Base-by-base conservation (phyloP, 2,113 vertebrate species). In the Tachysurus vachellii region DNA sequence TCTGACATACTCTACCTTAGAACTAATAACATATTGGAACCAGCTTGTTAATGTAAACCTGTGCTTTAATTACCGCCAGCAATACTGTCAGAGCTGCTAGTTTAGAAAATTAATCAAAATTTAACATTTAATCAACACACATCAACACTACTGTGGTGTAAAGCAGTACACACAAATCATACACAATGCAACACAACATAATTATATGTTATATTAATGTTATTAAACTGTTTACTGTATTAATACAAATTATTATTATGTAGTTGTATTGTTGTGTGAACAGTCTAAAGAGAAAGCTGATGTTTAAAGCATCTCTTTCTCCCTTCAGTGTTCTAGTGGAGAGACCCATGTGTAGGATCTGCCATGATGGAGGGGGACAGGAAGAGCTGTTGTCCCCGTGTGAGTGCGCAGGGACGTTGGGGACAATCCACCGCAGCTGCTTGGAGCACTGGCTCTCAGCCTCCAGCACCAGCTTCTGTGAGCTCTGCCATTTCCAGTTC, bases 391-490 rank as follows among this genome's bases (percentile, higher is more conserved):
- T 99, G 79, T 99, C 98, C 5, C 98, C 98, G 0, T 99, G 98
- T 19, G 95, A 96, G 92, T 99, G 98, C 93, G 96, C 96, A 0
- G 98, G 98, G 88, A 98, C 98, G 0, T 91, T 99, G 94, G 98
- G 98, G 9, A 95, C 97, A 0, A 97, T 99, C 91, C 98, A 99
- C 95, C 97, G 96, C 93, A 99, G 96, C 95, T 99, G 98, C 91
- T 93, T 99, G 94, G 98, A 99, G 93, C 96, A 94, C 92, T 99
- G 98, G 98, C 95, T 99, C 21, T 99, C 98, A 0, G 97, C 98
- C 19, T 99, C 98, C 89, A 98, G 99, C 95, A 99, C 98, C 91
- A 99, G 96, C 94, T 99, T 97, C 95, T 99, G 98, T 42, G 98
- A 99, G 94, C 96, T 99, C 86, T 99, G 98, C 94, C 97, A 99